Evolutionary conservation across 2,888 invertebrate species (phyloP).

Genomic region (Archips crataeganus): DNA sequence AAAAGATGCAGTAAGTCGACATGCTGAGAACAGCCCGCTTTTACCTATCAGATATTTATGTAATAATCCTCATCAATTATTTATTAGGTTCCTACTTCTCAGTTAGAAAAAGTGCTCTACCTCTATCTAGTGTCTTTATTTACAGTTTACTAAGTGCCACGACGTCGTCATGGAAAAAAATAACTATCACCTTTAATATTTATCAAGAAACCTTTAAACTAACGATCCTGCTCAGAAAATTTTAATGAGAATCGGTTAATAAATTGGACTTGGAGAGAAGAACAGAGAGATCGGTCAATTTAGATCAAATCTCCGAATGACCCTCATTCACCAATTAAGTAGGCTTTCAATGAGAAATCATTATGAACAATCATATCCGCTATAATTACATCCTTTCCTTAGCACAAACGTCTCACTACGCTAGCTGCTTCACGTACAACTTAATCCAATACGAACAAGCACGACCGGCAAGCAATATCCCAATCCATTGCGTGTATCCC

Average conservation of each 20-base stretch:
- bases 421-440: not conserved
- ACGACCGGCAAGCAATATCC: not conserved
- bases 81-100: not conserved
- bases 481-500: not conserved
- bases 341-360: conserved; percentile 2
- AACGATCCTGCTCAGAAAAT: too few relatives aligned
- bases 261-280: too few relatives aligned
- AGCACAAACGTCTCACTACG: not conserved
- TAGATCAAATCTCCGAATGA: not conserved
- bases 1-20: too few relatives aligned
- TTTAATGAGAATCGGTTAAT: too few relatives aligned
- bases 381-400: not conserved
- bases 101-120: not conserved
- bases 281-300: not conserved
- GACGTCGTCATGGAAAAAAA: too few relatives aligned
- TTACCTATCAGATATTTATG: too few relatives aligned
- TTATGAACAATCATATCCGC: not conserved
- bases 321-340: conserved; percentile 4
- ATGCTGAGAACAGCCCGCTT: too few relatives aligned
- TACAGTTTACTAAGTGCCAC: too few relatives aligned
- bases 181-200: too few relatives aligned
- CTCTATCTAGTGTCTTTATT: too few relatives aligned
- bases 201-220: too few relatives aligned
- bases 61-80: too few relatives aligned
- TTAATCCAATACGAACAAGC: not conserved